Evolutionary conservation across 1,140 invertebrate species (phyloP).

Genomic region (Latrodectus geometricus): DNA sequence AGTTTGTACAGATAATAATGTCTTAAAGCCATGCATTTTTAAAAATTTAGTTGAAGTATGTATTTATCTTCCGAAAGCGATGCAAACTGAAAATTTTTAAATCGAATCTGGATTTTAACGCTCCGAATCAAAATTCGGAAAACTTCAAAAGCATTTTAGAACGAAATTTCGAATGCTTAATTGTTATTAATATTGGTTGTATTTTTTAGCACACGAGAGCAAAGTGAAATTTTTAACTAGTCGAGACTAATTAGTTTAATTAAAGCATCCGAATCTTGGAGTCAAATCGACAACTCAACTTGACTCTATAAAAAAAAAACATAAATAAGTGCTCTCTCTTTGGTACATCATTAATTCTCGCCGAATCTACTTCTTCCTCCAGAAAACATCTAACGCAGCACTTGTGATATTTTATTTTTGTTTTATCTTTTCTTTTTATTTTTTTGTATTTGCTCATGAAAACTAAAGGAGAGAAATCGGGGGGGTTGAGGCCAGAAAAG

Average conservation of each 20-base stretch:
- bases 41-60: too few relatives aligned
- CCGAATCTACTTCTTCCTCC: conserved; percentile 32
- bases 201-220: not conserved
- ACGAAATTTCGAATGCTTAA: too few relatives aligned
- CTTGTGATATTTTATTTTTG: conserved; percentile 26
- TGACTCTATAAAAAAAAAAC: not conserved
- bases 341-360: conserved; percentile 39
- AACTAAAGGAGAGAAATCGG: conserved; percentile 6
- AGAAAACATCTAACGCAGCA: conserved; percentile 55
- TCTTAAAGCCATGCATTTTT: too few relatives aligned
- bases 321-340: conserved; percentile 6
- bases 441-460: conserved; percentile 49
- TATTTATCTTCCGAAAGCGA: too few relatives aligned
- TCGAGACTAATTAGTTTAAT: conserved; percentile 32
- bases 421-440: conserved; percentile 14
- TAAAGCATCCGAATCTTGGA: conserved; percentile 5
- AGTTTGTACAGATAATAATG: too few relatives aligned
- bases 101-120: too few relatives aligned
- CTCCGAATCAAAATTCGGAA: too few relatives aligned
- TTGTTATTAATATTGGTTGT: not conserved
- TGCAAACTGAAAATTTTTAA: too few relatives aligned
- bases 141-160: too few relatives aligned
- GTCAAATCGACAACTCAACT: conserved; percentile 16
- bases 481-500: not conserved
- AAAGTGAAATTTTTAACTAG: not conserved